phyloP scores from a whole-genome alignment of 2,888 invertebrate genomes.

The Prosapia bicincta region DNA sequence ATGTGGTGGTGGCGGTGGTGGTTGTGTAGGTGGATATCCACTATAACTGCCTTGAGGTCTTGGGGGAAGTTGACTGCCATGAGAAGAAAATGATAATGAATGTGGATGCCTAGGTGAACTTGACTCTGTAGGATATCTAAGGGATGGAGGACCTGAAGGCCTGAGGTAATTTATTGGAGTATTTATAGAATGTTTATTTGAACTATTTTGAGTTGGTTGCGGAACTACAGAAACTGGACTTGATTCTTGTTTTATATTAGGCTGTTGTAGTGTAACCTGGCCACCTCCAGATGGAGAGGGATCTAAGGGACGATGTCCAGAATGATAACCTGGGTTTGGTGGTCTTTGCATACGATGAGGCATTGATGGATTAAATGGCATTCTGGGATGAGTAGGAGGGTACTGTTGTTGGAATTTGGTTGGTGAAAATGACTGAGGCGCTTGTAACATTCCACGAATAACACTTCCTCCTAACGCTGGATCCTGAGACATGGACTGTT shows the following conservation, averaged over 20 bases:
- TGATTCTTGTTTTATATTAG: conserved; percentile 16
- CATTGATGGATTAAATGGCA: conserved; percentile 23
- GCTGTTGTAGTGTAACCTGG: conserved; percentile 47
- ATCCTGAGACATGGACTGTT: conserved; percentile 16
- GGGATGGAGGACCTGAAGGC: conserved; percentile 43
- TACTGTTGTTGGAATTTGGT: conserved; percentile 33
- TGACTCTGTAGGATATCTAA: conserved; percentile 39
- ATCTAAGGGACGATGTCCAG: conserved; percentile 49
- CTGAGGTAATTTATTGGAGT: conserved; percentile 41
- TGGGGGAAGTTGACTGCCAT: conserved; percentile 43
- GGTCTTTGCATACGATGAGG: conserved; percentile 36
- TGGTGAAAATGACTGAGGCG: conserved; percentile 37
- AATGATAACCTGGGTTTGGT: conserved; percentile 36
- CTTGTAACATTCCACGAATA: conserved; percentile 43
- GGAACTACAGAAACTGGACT: conserved; percentile 21
- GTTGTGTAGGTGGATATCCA: conserved; percentile 38
- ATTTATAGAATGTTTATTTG: conserved; percentile 38
- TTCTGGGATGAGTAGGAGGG: conserved; percentile 34
- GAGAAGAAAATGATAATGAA: conserved; percentile 46
- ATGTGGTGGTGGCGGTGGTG: conserved; percentile 35
- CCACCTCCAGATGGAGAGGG: conserved; percentile 55
- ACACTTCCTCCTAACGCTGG: conserved; percentile 21
- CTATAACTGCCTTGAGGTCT: conserved; percentile 37
- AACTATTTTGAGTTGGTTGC: conserved; percentile 36
- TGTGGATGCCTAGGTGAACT: conserved; percentile 40